Evolutionary conservation across 2,797 vertebrate species (phyloP), one percentile per base, ranked within the genome.

Genomic region (Aulostomus chinensis): DNA sequence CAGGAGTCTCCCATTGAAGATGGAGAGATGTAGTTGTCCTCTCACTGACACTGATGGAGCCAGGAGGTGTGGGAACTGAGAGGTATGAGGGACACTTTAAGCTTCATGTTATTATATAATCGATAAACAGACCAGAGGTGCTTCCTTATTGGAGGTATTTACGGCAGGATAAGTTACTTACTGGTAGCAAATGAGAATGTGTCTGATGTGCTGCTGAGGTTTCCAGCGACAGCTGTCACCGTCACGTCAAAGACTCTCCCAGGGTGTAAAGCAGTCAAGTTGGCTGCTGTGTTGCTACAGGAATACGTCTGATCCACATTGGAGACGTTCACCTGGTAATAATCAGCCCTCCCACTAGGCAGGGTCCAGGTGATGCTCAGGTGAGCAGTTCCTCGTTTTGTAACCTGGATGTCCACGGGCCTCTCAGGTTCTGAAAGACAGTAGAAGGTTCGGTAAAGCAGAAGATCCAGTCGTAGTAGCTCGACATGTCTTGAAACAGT

Each of bases 61-160:
- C 52, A 9, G 88, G 83, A 45, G 83, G 73, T 1, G 34, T 80
- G 4, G 88, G 88, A 12, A 49, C 89, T 91, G 50, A 43, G 7
- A 50, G 3, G 16, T n/a, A 39, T 15, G 6, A 45, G 52, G n/a
- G 37, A 47, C 7, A 9, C n/a, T 9, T n/a, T n/a, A n/a, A n/a
- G n/a, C n/a, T n/a, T n/a, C n/a, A n/a, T n/a, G n/a, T n/a, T n/a
- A n/a, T n/a, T n/a, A n/a, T n/a, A n/a, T n/a, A n/a, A n/a, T n/a
- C n/a, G n/a, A n/a, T n/a, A n/a, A n/a, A n/a, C n/a, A n/a, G n/a
- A n/a, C n/a, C n/a, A n/a, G n/a, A n/a, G n/a, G n/a, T n/a, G n/a
- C n/a, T n/a, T n/a, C n/a, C n/a, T n/a, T n/a, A n/a, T n/a, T n/a
- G n/a, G n/a, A n/a, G n/a, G n/a, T n/a, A n/a, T n/a, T n/a, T 25